Base-by-base conservation (phyloP, 1,140 invertebrate species). In the Hyles euphorbiae region DNA sequence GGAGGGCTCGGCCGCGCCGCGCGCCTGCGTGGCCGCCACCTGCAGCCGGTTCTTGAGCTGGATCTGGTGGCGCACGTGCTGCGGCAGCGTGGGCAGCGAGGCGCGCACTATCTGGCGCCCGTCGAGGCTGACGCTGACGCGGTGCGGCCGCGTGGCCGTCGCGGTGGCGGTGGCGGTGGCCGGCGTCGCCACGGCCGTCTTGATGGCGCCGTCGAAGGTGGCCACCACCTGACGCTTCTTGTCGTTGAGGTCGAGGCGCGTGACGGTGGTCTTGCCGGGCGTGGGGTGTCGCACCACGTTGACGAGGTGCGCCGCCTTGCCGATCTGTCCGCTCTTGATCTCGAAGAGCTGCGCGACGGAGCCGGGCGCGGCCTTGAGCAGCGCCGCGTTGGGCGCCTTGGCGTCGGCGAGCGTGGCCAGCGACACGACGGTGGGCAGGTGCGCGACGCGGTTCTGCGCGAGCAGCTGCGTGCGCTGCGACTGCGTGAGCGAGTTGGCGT, bases 291-390 rank as follows among this genome's bases (percentile, higher is more conserved):
- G 59, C 10, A 87, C 63, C 2, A 87, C 83, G 65, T 87, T 87
- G 8, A 87, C 79, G 7, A 87, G 60, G 40, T 84, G 83, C 33
- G 80, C 68, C 0, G 81, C 83, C 46, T 81, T 81, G 10, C 72
- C 80, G 0, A 87, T 56, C 46, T 81, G 79, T 0, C 77, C 78
- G 47, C 73, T 63, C 54, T 85, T 85, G 61, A 87, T 84, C 58
- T 87, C 84, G 58, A 83, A 83, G 61, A 81, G 78, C 58, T 87
- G 84, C 33, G 82, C 70, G 4, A 84, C 77, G 1, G 75, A 74
- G 33, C 80, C 80, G 8, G 77, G 75, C 1, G 74, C 68, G 6
- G 79, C 72, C 53, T 87, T 87, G 0, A 86, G 58, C 10, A 81
- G 58, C 32, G 76, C 74, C 2, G 71, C 55, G 48, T 50, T 53